Percentiles rank a stretch among this genome's conserved stretches.
These are phyloP conservation scores for Drosophila subobscura DNA, from an alignment of 1,140 invertebrate species.

Conservation along the genomic window DNA sequence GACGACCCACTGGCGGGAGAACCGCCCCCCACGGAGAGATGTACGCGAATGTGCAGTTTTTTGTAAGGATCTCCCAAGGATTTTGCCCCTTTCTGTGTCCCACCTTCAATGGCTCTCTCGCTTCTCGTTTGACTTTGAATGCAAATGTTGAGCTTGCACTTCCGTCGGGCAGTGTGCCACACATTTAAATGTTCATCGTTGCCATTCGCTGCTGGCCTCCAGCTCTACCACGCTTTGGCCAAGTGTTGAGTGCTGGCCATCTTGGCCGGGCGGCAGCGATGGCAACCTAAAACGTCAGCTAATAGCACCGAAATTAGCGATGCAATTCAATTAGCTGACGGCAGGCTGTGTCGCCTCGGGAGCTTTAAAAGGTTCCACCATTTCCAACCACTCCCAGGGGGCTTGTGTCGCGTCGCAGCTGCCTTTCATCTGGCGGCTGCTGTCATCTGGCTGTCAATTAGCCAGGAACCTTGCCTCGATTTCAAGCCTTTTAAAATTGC, in stretches of 20 bases:
- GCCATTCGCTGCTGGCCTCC: neutral
- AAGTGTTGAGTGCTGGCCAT: constrained; percentile 46
- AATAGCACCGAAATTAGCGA: constrained; percentile 71
- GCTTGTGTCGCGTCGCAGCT: constrained; percentile 28
- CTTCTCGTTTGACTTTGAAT: neutral
- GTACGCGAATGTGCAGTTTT: too few relatives aligned
- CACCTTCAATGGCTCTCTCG: too few relatives aligned
- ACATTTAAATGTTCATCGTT: constrained; percentile 4
- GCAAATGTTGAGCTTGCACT: neutral
- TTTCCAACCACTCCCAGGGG: too few relatives aligned
- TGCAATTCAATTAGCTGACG: constrained; percentile 65
- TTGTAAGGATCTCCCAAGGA: too few relatives aligned
- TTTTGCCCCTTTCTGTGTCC: too few relatives aligned
- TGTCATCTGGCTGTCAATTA: constrained; percentile 61
- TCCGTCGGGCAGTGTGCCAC: neutral
- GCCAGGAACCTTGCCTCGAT: constrained; percentile 59
- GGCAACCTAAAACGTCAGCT: constrained; percentile 44
- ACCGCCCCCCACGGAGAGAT: too few relatives aligned
- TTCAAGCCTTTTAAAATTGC: constrained; percentile 75
- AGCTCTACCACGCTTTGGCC: too few relatives aligned
- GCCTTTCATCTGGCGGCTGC: constrained; percentile 42
- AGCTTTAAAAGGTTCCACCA: neutral
- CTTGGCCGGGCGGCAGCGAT: constrained; percentile 7
- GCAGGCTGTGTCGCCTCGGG: constrained; percentile 20
- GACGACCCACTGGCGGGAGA: too few relatives aligned